Conservation (phyloP, 2,888 invertebrate species). For the Trichopoda pennipes region DNA sequence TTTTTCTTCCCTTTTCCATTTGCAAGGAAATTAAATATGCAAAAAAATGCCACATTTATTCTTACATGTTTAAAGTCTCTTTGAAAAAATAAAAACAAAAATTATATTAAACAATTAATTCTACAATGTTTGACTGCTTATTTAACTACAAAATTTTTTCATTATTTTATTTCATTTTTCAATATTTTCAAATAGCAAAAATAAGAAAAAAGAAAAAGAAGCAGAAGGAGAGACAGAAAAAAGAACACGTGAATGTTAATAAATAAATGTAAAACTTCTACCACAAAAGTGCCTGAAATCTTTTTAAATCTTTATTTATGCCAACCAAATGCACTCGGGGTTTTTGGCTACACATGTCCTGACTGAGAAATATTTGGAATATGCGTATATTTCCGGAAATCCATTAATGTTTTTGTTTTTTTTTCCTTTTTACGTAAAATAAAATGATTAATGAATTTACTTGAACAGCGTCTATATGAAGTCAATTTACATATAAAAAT, state of each 20-base stretch:
- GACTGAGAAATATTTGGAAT: slow-evolving; percentile 1
- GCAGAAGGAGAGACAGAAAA: too few species aligned
- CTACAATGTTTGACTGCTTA: slow-evolving; percentile 10
- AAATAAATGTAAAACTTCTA: slow-evolving; percentile 40
- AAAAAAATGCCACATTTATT: too few species aligned
- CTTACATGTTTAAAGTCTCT: background rate
- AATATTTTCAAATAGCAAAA: slow-evolving; percentile 19
- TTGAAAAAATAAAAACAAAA: background rate
- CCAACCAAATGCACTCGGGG: slow-evolving; percentile 47
- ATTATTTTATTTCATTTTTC: background rate
- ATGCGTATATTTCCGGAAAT: slow-evolving; percentile 16
- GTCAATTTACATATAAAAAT: slow-evolving; percentile 12
- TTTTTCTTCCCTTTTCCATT: slow-evolving; percentile 16
- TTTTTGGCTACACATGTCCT: slow-evolving; percentile 35
- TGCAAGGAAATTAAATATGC: background rate
- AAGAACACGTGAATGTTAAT: background rate
- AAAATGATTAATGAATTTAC: slow-evolving; percentile 51
- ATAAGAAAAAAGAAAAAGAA: background rate
- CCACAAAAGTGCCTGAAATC: slow-evolving; percentile 49
- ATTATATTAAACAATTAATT: slow-evolving; percentile 26
- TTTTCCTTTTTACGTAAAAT: slow-evolving; percentile 1
- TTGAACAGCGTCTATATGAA: slow-evolving; percentile 3
- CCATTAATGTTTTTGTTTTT: slow-evolving; percentile 36
- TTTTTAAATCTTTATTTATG: slow-evolving; percentile 57
- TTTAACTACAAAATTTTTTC: slow-evolving; percentile 20